A percentile compares a stretch with the other conserved stretches of the same genome.
These are phyloP conservation scores for Empis stercorea DNA, from an alignment of 2,888 invertebrate genomes.

Conservation along the genomic window DNA sequence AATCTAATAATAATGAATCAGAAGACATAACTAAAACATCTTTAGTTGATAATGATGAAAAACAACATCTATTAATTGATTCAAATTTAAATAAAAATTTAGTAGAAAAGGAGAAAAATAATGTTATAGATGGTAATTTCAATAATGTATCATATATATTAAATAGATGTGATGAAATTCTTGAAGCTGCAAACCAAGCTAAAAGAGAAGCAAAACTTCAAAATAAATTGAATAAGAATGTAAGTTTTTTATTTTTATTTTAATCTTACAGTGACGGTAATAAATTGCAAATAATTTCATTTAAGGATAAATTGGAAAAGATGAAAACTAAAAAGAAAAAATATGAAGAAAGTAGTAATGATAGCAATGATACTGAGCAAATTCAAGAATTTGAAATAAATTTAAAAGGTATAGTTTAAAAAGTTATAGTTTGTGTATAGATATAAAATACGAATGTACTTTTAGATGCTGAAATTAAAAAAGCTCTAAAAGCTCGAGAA, in stretches of 20 bases:
- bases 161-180: slow-evolving; percentile 22
- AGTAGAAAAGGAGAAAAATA: too few relatives aligned
- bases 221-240: background rate
- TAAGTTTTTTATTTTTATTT: too few relatives aligned
- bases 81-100: background rate
- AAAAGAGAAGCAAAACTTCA: slow-evolving; percentile 19
- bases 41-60: slow-evolving; percentile 3
- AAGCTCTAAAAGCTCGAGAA: too few relatives aligned
- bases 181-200: slow-evolving; percentile 25
- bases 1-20: background rate
- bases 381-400: too few relatives aligned
- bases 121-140: too few relatives aligned
- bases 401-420: too few relatives aligned
- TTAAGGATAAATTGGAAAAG: background rate
- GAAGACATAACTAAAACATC: background rate
- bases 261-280: too few relatives aligned
- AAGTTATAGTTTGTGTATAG: too few relatives aligned
- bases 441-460: too few relatives aligned
- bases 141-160: slow-evolving; percentile 9
- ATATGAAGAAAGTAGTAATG: background rate
- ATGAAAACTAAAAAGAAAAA: background rate
- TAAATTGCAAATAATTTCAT: too few relatives aligned
- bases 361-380: background rate
- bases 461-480: too few relatives aligned
- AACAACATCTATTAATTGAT: slow-evolving; percentile 3